Evolutionary conservation across 2,113 vertebrate genomes (phyloP), one percentile per base, ranked within the genome.

Genomic region (Leucopsar rothschildi): DNA sequence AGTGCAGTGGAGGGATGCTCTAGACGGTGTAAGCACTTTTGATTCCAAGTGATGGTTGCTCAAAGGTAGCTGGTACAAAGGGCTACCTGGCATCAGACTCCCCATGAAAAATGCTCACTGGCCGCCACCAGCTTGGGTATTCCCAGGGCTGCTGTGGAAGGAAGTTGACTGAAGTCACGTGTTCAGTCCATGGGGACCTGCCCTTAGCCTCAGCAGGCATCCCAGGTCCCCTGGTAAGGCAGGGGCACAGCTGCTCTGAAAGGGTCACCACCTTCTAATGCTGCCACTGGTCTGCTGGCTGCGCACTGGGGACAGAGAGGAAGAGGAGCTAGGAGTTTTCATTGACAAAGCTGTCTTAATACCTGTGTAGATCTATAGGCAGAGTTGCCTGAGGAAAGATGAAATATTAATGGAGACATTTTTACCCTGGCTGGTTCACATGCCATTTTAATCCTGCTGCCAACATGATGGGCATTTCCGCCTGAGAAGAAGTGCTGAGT

Each of bases 391-490:
- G 92, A 96, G 95, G 97, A 90, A 89, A 95, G 79, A 95, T 97
- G 79, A 97, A 97, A 97, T 92, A 95, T 97, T 96, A 96, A 97
- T 93, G 92, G 94, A 49, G 69, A 92, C 85, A 71, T 97, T 97
- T 97, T 97, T 91, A 96, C 95, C 96, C 92, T 73, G 72, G 47
- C 76, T 96, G 82, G 76, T 89, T 97, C 85, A 79, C 85, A 97
- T 97, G 96, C 93, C 97, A 85, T 89, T 96, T 95, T 95, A 97
- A 96, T 97, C 82, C 86, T 29, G 35, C 53, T 96, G 70, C 91
- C 57, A 87, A 82, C 87, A 56, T 94, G 95, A 97, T 7, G 63
- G 94, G 78, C 69, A 3, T 93, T 96, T 92, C 92, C 1, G 71
- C 92, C 86, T 92, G 83, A 78, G 85, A 87, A 92, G 59, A 90